Conservation (phyloP, 2,888 invertebrate species). For the Dolomedes plantarius region DNA sequence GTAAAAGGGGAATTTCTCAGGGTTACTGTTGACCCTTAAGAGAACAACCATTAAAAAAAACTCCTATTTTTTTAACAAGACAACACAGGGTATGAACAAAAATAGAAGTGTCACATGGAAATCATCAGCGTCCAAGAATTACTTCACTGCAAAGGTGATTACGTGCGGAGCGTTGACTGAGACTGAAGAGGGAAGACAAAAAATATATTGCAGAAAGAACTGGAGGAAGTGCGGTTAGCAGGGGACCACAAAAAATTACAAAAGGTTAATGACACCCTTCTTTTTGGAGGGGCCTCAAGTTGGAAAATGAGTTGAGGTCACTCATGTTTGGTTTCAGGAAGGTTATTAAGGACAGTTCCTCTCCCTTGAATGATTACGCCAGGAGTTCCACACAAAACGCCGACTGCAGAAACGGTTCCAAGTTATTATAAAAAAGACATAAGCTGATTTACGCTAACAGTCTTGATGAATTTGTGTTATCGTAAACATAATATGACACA, state of each 20-base stretch:
- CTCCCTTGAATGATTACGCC: neutral
- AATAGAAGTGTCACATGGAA: conserved; percentile 22
- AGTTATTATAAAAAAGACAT: neutral
- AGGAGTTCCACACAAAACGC: neutral
- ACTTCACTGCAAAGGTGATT: conserved; percentile 33
- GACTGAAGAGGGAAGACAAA: conserved; percentile 38
- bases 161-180: conserved; percentile 38
- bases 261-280: conserved; percentile 50
- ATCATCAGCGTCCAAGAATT: conserved; percentile 23
- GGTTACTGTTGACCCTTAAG: no score
- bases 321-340: conserved; percentile 27
- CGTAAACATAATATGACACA: no score
- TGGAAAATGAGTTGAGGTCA: conserved; percentile 48
- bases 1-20: no score
- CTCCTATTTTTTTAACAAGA: neutral
- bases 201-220: neutral
- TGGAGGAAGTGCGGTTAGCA: neutral
- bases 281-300: conserved; percentile 7
- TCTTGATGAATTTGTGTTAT: neutral
- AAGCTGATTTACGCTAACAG: neutral
- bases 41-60: neutral
- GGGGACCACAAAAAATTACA: conserved; percentile 7
- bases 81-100: neutral
- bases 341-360: conserved; percentile 54
- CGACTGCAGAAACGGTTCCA: neutral